Conservation (phyloP, 2,113 vertebrate species). For the Platysteira castanea region DNA sequence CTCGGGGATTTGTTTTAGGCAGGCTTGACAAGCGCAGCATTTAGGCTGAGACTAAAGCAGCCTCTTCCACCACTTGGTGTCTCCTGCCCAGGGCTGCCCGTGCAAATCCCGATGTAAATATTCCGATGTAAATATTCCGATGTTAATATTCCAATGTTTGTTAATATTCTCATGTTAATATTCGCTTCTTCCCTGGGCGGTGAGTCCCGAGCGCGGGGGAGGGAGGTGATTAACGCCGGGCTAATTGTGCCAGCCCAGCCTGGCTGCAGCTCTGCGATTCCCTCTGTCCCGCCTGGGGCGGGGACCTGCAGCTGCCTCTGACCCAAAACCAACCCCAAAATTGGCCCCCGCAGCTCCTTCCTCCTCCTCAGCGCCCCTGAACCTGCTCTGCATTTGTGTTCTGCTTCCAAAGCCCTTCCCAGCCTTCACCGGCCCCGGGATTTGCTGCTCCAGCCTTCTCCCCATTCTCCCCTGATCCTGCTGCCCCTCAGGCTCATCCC, state of each 20-base stretch:
- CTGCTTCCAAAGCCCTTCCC: background rate
- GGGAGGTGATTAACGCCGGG: background rate
- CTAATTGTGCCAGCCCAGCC: background rate
- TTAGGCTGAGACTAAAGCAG: background rate
- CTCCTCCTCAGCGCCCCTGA: rapidly evolving
- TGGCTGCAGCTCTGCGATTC: no score
- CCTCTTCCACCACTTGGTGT: background rate
- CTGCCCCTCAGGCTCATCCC: no score
- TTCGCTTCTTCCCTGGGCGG: background rate
- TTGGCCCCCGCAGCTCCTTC: background rate
- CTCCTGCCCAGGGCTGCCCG: rapidly evolving
- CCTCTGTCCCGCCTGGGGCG: background rate
- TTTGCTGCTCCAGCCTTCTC: background rate
- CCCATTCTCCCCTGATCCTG: rapidly evolving
- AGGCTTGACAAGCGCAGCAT: background rate
- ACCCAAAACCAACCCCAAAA: background rate
- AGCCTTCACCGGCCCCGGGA: background rate
- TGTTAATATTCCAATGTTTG: background rate
- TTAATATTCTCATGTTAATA: no score
- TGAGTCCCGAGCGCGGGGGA: rapidly evolving
- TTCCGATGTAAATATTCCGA: background rate
- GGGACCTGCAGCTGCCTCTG: rapidly evolving
- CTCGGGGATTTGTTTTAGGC: background rate
- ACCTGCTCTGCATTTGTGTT: rapidly evolving
- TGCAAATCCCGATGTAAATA: background rate